Evolutionary conservation across 2,888 invertebrate genomes (phyloP).

Genomic region (Heterodera filipjevi): DNA sequence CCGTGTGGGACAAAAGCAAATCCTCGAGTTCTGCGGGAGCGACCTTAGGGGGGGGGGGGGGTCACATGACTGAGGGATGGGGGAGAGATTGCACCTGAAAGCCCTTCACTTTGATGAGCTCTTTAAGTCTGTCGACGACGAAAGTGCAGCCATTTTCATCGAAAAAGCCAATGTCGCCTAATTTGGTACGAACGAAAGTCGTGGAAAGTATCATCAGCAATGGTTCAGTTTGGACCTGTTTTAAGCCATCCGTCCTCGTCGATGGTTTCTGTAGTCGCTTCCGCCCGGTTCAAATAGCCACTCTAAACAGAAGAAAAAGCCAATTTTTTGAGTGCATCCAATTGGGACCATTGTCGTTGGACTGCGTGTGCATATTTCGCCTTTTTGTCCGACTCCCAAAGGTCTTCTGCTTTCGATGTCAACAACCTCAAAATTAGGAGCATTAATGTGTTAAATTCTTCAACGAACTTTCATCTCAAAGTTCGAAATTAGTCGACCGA

Average conservation of each 20-base stretch:
- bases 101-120: slow-evolving; percentile 62
- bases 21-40: slow-evolving; percentile 86
- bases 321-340: not conserved
- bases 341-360: slow-evolving; percentile 22
- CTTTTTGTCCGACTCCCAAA: slow-evolving; percentile 69
- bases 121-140: slow-evolving; percentile 61
- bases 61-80: no score
- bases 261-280: slow-evolving; percentile 48
- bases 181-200: not conserved
- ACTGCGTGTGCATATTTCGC: slow-evolving; percentile 87
- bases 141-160: slow-evolving; percentile 50
- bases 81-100: slow-evolving; percentile 46
- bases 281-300: slow-evolving; percentile 74
- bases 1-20: slow-evolving; percentile 75
- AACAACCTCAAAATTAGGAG: slow-evolving; percentile 47
- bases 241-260: slow-evolving; percentile 50
- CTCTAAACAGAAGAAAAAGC: slow-evolving; percentile 79
- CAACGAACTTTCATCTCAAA: slow-evolving; percentile 40
- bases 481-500: slow-evolving; percentile 37
- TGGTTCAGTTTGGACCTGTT: no score
- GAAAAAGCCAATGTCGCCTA: slow-evolving; percentile 56
- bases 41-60: slow-evolving; percentile 67
- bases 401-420: slow-evolving; percentile 66
- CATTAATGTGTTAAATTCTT: not conserved
- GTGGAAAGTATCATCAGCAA: no score